These are phyloP conservation scores for Rhyacichthys aspro DNA, from an alignment of 2,797 vertebrate species.

Conservation along the genomic window DNA sequence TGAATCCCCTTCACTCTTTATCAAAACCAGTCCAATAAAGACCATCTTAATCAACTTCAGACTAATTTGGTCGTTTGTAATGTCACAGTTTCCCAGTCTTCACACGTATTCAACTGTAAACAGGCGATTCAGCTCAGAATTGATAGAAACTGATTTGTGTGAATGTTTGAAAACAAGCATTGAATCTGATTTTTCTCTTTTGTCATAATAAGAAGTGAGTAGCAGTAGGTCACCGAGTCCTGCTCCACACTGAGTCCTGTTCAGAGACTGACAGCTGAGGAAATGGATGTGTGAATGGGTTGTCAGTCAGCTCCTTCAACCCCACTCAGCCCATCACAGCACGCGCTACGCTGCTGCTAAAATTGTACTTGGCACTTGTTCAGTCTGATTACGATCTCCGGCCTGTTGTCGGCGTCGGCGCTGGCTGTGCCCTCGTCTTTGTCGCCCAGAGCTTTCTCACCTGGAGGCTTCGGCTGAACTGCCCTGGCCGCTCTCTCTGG, in stretches of 20 bases:
- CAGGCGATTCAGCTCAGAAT: too few species aligned
- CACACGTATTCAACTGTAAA: too few species aligned
- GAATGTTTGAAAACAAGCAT: too few species aligned
- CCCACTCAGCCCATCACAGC: conserved; percentile 3
- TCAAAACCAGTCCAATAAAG: too few species aligned
- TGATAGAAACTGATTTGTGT: too few species aligned
- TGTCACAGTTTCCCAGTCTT: too few species aligned
- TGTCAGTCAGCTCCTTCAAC: conserved; percentile 34
- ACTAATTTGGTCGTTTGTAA: too few species aligned
- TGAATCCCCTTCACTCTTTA: too few species aligned
- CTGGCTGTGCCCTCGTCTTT: background rate
- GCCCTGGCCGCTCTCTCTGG: conserved; percentile 7
- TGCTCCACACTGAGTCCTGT: conserved; percentile 6
- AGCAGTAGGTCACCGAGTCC: too few species aligned
- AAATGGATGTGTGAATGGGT: conserved; percentile 38
- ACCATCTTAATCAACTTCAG: too few species aligned
- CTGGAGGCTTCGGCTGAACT: conserved; percentile 11
- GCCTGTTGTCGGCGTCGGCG: conserved; percentile 9
- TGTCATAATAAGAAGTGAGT: too few species aligned
- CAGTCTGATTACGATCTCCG: conserved; percentile 51
- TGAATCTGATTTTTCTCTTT: too few species aligned
- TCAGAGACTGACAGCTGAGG: conserved; percentile 40
- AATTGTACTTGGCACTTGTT: conserved; percentile 61
- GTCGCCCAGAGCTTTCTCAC: conserved; percentile 15
- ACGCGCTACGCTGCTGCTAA: conserved; percentile 20